phyloP scores from a whole-genome alignment of 1,140 invertebrate species.

The Drosophila setifemur region DNA sequence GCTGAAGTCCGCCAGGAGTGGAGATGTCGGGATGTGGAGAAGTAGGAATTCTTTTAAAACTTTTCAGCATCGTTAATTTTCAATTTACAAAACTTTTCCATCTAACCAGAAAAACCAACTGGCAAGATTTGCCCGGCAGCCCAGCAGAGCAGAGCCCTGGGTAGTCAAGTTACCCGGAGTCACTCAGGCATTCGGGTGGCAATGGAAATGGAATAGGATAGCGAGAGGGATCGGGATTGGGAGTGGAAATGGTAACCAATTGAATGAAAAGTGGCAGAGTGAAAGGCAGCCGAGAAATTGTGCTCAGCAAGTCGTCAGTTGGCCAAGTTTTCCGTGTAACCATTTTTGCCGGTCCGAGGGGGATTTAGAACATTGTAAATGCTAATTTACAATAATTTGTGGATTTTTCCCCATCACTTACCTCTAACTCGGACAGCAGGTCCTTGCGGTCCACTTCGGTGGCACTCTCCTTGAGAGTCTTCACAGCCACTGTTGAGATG shows the following conservation, averaged over 20 bases:
- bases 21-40: no score
- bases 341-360: conserved; percentile 25
- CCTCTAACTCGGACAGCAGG: conserved; percentile 91
- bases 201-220: background rate
- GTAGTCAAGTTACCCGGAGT: conserved; percentile 45
- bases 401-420: conserved; percentile 28
- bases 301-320: conserved; percentile 43
- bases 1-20: conserved; percentile 50
- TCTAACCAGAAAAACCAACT: conserved; percentile 59
- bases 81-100: conserved; percentile 74
- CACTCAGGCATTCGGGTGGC: conserved; percentile 19
- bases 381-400: conserved; percentile 17
- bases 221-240: background rate
- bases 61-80: conserved; percentile 77
- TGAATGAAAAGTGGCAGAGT: conserved; percentile 55
- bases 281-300: conserved; percentile 37
- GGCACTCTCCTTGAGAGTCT: conserved; percentile 96
- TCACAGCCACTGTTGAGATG: conserved; percentile 91
- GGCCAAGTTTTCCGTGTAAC: conserved; percentile 32
- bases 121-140: conserved; percentile 27
- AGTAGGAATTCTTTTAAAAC: conserved; percentile 64
- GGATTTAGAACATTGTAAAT: conserved; percentile 14
- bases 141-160: conserved; percentile 8
- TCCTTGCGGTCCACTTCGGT: conserved; percentile 94
- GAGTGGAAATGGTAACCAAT: conserved; percentile 31